Evolutionary conservation across 2,113 vertebrate genomes (phyloP), one percentile per base, ranked within the genome.

Genomic region (Myrmophylax atrothorax): DNA sequence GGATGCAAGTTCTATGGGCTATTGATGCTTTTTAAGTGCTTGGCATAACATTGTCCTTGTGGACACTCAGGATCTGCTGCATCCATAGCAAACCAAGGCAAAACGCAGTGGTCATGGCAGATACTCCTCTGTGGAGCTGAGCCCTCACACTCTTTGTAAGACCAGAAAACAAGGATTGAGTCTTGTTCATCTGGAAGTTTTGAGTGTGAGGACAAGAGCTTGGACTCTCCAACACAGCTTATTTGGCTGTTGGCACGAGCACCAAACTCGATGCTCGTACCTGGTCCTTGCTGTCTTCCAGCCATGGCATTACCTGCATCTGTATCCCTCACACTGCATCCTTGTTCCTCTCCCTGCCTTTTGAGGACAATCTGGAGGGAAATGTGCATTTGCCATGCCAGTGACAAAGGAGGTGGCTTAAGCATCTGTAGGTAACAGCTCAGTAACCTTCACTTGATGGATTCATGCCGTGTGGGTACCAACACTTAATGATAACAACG

Each of bases 291-390:
- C 19, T 73, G 24, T n/a, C 31, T 76, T 72, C 25, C 33, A 89
- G 35, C 46, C 7, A 2, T 0, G 12, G 23, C 3, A 1, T 69
- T 40, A 24, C 0, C 75, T 49, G 29, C 20, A 10, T 53, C 46
- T 12, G 10, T 2, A 1, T 37, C 28, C 22, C 24, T 72, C 49
- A 18, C 13, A 29, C 37, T 18, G 20, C 29, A 47, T 35, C n/a
- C 42, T 77, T 77, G 8, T 18, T 55, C 79, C 50, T 78, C 47
- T 73, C 7, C 70, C 42, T 86, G n/a, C 12, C 70, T 79, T 78
- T 64, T 60, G 52, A 52, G 49, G 52, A 68, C 35, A 67, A 6
- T 46, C 35, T 22, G 33, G 25, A 58, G 24, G 40, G 78, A 82
- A 91, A 56, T n/a, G 31, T 1, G 5, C 15, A 46, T 63, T 56